Base-by-base conservation (phyloP, 2,888 invertebrate species). In the Acrobeloides nanus region DNA sequence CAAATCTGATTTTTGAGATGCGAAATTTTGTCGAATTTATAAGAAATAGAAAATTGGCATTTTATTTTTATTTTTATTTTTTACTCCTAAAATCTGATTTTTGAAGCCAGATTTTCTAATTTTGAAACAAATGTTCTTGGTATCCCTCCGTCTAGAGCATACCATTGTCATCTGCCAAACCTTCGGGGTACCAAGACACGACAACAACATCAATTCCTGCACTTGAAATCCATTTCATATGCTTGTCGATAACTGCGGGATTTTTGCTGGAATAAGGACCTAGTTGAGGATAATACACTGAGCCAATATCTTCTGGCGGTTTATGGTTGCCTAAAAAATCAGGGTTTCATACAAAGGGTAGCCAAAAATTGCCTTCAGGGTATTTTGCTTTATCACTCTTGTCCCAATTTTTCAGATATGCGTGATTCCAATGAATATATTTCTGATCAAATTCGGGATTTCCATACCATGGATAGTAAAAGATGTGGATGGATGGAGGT, bases 161-260 rank as follows among this genome's bases (percentile, higher is more conserved):
- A 50, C 59, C 60, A 10, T 53, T 26, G n/a, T 31, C 39, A 25
- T 60, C 56, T 1, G 59, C 45, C 31, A 41, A 47, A 10, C 27
- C 44, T 18, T 40, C 24, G 8, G 81, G 81, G 53, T 78, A 80
- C 82, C 76, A 83, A 24, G 77, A 81, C 10, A 81, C 76, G 3
- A 78, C 76, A 7, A 82, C 62, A 8, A 82, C 82, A 31, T 82
- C 79, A 51, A 82, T 78, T 41, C 82, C 81, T 38, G 81, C 77
- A 35, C 76, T 76, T 38, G 77, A 76, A 12, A 83, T 78, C 71
- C 81, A 81, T 56, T 78, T 75, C 78, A 83, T 81, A 59, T 83
- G 83, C 42, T 77, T 74, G 21, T 78, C 74, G 27, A 83, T 52
- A 12, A 55, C 54, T 8, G 12, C 41, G 3, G 45, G 44, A 46